Percentiles rank a stretch among this genome's conserved stretches.
Conservation (phyloP, 2,113 vertebrate genomes). For the Origma solitaria region DNA sequence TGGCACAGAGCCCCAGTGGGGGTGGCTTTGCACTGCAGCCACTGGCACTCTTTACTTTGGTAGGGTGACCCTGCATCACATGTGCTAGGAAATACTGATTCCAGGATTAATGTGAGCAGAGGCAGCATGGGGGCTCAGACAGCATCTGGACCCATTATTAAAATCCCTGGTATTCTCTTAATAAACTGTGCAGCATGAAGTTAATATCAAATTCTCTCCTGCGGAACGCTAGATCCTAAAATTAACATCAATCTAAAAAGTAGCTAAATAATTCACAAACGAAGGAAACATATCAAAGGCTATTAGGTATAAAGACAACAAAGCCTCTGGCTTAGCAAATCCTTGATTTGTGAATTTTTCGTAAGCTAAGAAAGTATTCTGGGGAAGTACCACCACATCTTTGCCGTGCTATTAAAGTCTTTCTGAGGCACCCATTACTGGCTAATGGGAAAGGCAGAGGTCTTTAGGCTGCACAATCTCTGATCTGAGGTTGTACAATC, state of each 20-base stretch:
- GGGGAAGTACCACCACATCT: neutral
- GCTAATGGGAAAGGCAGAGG: neutral
- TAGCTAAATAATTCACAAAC: neutral
- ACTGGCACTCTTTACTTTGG: neutral
- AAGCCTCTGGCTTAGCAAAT: neutral
- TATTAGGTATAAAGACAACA: neutral
- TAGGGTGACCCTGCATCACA: neutral
- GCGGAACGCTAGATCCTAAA: neutral
- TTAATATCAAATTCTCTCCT: neutral
- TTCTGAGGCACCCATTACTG: neutral
- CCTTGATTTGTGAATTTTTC: neutral
- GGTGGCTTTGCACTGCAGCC: neutral
- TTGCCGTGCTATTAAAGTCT: neutral
- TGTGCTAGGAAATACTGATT: fast-evolving
- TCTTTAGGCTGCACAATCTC: neutral
- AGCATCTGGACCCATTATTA: neutral
- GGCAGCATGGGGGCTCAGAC: neutral
- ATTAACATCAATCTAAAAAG: neutral
- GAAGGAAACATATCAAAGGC: neutral
- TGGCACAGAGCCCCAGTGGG: neutral
- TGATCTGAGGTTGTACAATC: neutral
- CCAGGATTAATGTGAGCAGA: neutral
- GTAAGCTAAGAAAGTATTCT: neutral
- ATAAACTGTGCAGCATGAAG: neutral
- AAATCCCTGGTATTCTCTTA: neutral